These are phyloP conservation scores for Pitangus sulphuratus DNA, from an alignment of 2,797 vertebrate genomes.

Conservation along the genomic window DNA sequence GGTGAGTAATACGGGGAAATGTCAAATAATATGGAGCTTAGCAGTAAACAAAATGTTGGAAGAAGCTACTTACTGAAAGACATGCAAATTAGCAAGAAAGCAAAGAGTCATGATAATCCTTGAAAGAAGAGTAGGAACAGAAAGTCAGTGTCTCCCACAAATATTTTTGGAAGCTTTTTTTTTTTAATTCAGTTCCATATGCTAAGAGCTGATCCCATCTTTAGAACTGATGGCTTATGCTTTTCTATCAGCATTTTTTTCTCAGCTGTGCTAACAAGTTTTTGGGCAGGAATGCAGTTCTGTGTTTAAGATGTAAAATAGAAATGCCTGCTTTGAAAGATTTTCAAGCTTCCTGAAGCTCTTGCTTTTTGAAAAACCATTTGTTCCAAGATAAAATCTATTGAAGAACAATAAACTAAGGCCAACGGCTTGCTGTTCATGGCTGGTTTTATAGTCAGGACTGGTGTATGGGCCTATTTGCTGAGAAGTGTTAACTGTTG, in stretches of 20 bases:
- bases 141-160: background rate
- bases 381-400: background rate
- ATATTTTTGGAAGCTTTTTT: conserved; percentile 19
- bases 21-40: background rate
- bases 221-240: background rate
- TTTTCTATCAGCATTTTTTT: conserved; percentile 32
- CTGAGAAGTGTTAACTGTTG: background rate
- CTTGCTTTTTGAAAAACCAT: background rate
- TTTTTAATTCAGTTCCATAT: background rate
- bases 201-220: background rate
- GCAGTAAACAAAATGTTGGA: background rate
- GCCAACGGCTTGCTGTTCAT: background rate
- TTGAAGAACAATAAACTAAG: background rate
- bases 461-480: background rate
- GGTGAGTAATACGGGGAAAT: background rate
- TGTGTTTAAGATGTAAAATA: background rate
- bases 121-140: background rate
- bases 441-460: background rate
- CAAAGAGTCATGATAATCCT: background rate
- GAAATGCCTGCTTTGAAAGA: background rate
- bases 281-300: background rate
- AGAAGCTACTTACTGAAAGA: background rate
- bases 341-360: background rate
- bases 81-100: background rate
- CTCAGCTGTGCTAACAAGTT: conserved; percentile 23